Percentiles rank a stretch among this genome's conserved stretches.
Conservation (phyloP, 2,797 vertebrate species). For the Echiichthys vipera region DNA sequence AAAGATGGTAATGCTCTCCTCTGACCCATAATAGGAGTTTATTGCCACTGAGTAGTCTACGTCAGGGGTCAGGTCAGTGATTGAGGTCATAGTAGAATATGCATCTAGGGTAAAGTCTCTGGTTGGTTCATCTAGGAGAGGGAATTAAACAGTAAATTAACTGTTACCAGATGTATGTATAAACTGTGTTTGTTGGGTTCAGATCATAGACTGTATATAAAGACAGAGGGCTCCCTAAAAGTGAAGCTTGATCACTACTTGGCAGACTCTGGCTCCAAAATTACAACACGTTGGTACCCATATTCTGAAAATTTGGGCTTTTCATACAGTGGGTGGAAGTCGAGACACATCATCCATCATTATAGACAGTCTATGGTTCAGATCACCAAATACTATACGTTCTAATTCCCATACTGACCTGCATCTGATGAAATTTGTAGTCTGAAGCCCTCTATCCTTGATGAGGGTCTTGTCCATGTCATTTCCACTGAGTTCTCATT, state of each 20-base stretch:
- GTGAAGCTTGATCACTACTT: too few relatives aligned
- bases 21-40: conserved; percentile 87
- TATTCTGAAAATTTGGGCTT: too few relatives aligned
- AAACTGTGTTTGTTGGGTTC: neutral
- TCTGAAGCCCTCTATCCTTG: conserved; percentile 92
- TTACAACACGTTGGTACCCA: too few relatives aligned
- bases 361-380: too few relatives aligned
- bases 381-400: neutral
- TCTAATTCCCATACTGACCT: conserved; percentile 82
- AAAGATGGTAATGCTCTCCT: conserved; percentile 96
- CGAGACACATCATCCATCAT: too few relatives aligned
- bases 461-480: conserved; percentile 92
- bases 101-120: conserved; percentile 91
- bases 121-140: conserved; percentile 87
- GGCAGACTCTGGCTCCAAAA: too few relatives aligned
- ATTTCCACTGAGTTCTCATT: conserved; percentile 99
- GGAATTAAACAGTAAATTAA: conserved; percentile 9
- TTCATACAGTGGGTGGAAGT: too few relatives aligned
- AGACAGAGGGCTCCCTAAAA: too few relatives aligned
- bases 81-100: conserved; percentile 88
- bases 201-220: too few relatives aligned
- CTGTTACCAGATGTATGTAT: neutral
- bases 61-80: conserved; percentile 91
- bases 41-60: conserved; percentile 94
- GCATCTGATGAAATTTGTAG: conserved; percentile 92